Base-by-base conservation (phyloP, 2,797 vertebrate genomes). In the Dicrostonyx torquatus region DNA sequence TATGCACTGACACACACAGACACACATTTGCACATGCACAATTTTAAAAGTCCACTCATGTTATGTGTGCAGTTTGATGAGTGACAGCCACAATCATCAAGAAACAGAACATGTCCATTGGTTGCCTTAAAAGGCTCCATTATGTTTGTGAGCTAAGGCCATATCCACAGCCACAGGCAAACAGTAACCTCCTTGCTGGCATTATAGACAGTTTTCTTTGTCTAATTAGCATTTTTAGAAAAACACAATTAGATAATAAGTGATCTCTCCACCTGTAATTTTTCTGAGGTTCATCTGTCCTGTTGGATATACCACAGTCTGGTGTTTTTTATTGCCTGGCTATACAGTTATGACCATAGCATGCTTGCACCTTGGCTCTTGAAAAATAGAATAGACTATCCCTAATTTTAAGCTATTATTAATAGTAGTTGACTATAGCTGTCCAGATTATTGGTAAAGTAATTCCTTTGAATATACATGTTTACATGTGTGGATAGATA, bases 141-240 rank as follows among this genome's bases (percentile, higher is more conserved):
- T 43, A 1, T n/a, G 17, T 77, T 80, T 82, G 29, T 5, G 78
- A n/a, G 79, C 68, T 22, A 0, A 31, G 24, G n/a, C 9, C 6
- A 50, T 14, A 24, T 72, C 10, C n/a, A 92, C 14, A 84, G 64
- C 45, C 60, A 60, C 24, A 91, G 29, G 58, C 17, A 87, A 80
- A 60, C 3, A 37, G 10, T 34, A 20, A 70, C 93, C 24, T 89
- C 11, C 37, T 80, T 70, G 90, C 40, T 79, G 9, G 53, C 18
- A 40, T 26, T 77, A 31, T 43, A 84, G 40, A 90, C 70, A 64
- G 75, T 53, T 66, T 84, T 87, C 9, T 43, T 90, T 66, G 48
- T 73, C 78, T 9, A 62, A 76, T 11, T 89, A 86, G 40, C 89
- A 45, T 78, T 91, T 91, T 93, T 86, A 48, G 58, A 55, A 77